A percentile compares a stretch with the other conserved stretches of the same genome.
phyloP scores from a whole-genome alignment of 1,140 invertebrate genomes.

The Reticulitermes speratus region DNA sequence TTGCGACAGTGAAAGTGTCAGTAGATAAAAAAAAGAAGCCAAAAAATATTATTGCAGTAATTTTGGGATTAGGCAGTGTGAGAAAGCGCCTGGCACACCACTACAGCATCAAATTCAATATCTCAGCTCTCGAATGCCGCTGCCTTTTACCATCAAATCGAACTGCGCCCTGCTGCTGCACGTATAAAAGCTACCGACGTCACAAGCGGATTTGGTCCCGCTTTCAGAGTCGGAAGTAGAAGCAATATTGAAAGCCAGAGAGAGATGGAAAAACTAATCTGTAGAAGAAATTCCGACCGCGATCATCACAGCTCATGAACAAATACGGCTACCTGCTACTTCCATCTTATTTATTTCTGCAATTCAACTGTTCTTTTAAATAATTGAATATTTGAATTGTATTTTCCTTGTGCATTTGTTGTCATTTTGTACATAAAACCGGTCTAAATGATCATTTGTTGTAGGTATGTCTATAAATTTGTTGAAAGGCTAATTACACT shows the following conservation, averaged over 20 bases:
- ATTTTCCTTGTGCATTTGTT: too few species aligned
- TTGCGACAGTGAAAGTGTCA: too few species aligned
- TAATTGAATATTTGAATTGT: too few species aligned
- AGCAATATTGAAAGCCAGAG: slow-evolving; percentile 15
- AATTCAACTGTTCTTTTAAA: too few species aligned
- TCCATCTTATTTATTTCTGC: background rate
- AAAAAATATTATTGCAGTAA: too few species aligned
- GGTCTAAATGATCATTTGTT: too few species aligned
- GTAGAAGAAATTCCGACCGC: background rate
- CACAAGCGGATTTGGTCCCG: slow-evolving; percentile 8
- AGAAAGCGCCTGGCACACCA: background rate
- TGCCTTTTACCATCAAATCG: slow-evolving; percentile 18
- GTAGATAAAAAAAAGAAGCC: too few species aligned
- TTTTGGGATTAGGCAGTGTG: background rate
- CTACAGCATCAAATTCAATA: background rate
- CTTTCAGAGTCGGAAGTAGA: slow-evolving; percentile 14
- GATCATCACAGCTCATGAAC: background rate
- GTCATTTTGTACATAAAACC: too few species aligned
- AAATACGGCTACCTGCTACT: background rate
- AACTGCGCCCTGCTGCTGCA: background rate
- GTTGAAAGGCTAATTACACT: too few species aligned
- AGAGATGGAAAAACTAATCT: background rate
- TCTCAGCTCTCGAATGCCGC: slow-evolving; percentile 7
- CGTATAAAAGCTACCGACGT: slow-evolving; percentile 8
- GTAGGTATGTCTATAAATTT: too few species aligned